These are phyloP conservation scores for Labroides dimidiatus DNA, from an alignment of 2,797 vertebrate species.

Conservation along the genomic window DNA sequence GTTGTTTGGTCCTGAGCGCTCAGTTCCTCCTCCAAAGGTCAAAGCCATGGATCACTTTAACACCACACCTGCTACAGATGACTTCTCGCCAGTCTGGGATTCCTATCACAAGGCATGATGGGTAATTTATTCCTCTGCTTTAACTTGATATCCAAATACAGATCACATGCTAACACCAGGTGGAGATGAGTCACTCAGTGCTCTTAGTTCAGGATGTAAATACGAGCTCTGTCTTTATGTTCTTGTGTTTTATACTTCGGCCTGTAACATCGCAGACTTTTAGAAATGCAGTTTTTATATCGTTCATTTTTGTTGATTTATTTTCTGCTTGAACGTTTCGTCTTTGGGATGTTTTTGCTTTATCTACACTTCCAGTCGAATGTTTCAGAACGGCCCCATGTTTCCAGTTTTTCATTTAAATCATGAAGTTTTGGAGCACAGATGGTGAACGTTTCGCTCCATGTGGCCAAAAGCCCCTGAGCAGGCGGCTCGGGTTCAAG, in stretches of 20 bases:
- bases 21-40: neutral
- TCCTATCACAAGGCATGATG: neutral
- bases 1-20: too few species aligned
- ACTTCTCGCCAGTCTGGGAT: too few species aligned
- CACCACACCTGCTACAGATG: neutral
- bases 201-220: conserved; percentile 41
- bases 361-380: too few species aligned
- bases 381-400: too few species aligned
- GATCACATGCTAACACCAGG: neutral
- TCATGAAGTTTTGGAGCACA: too few species aligned
- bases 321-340: too few species aligned
- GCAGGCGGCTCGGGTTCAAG: too few species aligned
- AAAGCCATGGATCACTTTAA: neutral
- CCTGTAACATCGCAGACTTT: conserved; percentile 47
- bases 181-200: neutral
- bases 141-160: neutral
- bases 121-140: neutral
- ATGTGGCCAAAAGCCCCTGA: too few species aligned
- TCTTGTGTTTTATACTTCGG: conserved; percentile 52
- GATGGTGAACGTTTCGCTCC: too few species aligned
- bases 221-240: conserved; percentile 36
- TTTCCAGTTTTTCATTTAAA: too few species aligned
- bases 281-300: conserved; percentile 33
- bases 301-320: neutral
- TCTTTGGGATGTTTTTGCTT: too few species aligned